These are phyloP conservation scores for Scleropages formosus DNA, from an alignment of 2,797 vertebrate species.

Conservation along the genomic window DNA sequence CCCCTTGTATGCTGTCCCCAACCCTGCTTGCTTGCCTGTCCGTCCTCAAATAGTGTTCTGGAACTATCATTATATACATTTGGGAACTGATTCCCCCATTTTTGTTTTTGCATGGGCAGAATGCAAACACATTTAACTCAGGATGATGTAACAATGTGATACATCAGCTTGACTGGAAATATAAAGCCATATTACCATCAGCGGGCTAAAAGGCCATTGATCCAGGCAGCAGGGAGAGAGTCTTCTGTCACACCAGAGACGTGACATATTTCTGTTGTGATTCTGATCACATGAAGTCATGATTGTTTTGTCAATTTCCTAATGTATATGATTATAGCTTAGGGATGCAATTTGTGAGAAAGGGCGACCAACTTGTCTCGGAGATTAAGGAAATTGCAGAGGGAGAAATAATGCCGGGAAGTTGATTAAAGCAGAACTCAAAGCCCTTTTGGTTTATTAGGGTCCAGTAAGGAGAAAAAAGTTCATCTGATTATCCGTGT, in stretches of 20 bases:
- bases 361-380: not conserved
- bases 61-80: constrained; percentile 7
- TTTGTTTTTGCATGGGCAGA: not conserved
- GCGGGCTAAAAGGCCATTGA: not conserved
- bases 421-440: not conserved
- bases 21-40: not conserved
- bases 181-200: not conserved
- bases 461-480: not conserved
- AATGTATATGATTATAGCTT: constrained; percentile 9
- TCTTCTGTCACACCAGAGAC: not conserved
- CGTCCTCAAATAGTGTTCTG: not conserved
- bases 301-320: not conserved
- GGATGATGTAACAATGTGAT: not conserved
- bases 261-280: not conserved
- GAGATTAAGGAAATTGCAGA: not conserved
- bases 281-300: not conserved
- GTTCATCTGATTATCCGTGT: not conserved
- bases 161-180: not conserved
- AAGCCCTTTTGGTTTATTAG: not conserved
- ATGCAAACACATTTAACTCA: not conserved
- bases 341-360: constrained; percentile 10
- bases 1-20: constrained; percentile 5
- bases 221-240: not conserved
- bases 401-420: not conserved
- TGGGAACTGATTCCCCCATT: no score